Conservation (phyloP, 2,113 vertebrate genomes). For the Pundamilia nyererei region DNA sequence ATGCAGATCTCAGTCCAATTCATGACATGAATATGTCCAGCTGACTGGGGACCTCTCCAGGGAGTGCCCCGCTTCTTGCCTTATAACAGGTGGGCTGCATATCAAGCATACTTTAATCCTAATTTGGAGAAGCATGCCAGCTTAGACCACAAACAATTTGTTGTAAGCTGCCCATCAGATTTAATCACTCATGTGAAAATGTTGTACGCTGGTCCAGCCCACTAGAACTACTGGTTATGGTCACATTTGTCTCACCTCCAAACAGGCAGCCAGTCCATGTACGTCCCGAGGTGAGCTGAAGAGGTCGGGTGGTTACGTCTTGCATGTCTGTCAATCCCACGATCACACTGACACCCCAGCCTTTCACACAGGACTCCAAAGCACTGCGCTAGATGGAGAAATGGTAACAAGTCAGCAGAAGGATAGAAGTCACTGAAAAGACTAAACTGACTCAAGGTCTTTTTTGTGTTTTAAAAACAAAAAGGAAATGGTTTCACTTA, state of each 20-base stretch:
- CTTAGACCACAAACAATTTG: neutral
- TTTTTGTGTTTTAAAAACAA: fast-evolving
- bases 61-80: neutral
- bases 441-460: neutral
- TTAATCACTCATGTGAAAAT: neutral
- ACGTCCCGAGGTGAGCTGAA: constrained; percentile 71
- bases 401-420: neutral
- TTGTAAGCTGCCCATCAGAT: neutral
- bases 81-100: neutral
- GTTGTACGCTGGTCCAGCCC: neutral
- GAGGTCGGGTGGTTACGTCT: constrained; percentile 63
- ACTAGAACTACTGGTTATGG: neutral
- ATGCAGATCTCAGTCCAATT: neutral
- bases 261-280: constrained; percentile 73
- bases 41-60: neutral
- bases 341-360: constrained; percentile 76
- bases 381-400: constrained; percentile 68
- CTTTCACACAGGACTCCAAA: constrained; percentile 71
- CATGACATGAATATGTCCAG: fast-evolving
- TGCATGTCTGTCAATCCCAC: constrained; percentile 73
- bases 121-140: neutral
- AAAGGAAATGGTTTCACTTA: fast-evolving
- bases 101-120: fast-evolving
- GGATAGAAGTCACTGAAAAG: neutral
- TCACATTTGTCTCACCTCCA: constrained; percentile 51